Base-by-base conservation (phyloP, 1,140 invertebrate species). In the Cydia amplana region DNA sequence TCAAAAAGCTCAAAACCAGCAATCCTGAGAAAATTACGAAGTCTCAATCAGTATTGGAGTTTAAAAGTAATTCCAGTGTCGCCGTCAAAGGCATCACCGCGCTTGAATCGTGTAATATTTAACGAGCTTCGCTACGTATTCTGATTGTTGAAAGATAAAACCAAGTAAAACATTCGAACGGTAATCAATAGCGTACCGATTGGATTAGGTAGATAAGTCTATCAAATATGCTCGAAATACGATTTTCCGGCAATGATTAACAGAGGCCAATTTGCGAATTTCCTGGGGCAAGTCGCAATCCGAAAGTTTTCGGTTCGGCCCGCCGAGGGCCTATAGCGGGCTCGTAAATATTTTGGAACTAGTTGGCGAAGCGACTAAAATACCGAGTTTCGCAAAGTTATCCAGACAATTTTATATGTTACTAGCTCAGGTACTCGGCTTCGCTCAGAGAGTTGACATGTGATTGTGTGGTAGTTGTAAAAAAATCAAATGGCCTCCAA, bases 271-370 rank as follows among this genome's bases (percentile, higher is more conserved):
- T 70, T 43, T n/a, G n/a, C n/a, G 65, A 70, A 70, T 43, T 70
- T 70, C 65, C 32, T 40, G 36, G 28, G 65, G 65, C 6, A 40
- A 18, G 16, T 20, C 65, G 65, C 65, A 70, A 36, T 70, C 65
- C 32, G 5, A 70, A 70, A 70, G 65, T 70, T 70, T 70, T 70
- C 65, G 64, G 64, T n/a, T 67, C 23, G 32, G 65, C 16, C 65
- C 32, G 28, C 28, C 5, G 32, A n/a, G 32, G 32, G 16, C 65
- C 16, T 70, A 18, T 43, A 67, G 4, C 32, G 36, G 65, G 7
- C 65, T 40, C 36, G 65, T 43, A 70, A 70, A 40, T 70, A 70
- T 70, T 43, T 67, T 40, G 65, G 65, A n/a, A 70, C 65, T 70
- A 36, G 65, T 70, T 43, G 14, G 25, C 32, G n/a, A 32, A 43